Evolutionary conservation across 2,113 vertebrate genomes (phyloP).

Genomic region (Scortum barcoo): DNA sequence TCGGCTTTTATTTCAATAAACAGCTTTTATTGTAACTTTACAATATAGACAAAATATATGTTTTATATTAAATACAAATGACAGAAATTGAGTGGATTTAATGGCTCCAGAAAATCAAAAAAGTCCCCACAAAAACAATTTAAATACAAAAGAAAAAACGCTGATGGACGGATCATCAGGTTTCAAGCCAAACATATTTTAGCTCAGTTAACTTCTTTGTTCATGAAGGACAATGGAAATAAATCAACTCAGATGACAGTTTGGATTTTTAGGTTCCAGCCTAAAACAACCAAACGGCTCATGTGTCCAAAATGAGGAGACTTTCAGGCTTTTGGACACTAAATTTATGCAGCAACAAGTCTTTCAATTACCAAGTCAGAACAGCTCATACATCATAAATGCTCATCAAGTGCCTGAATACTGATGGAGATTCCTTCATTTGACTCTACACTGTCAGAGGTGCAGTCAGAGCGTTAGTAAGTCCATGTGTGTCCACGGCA

Average conservation of each 20-base stretch:
- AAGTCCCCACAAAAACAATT: background rate
- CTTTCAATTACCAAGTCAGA: background rate
- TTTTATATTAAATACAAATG: background rate
- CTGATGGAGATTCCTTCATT: background rate
- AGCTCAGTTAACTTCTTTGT: background rate
- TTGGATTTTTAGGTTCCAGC: background rate
- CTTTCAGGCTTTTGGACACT: background rate
- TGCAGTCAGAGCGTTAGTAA: slow-evolving; percentile 19
- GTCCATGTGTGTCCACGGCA: slow-evolving; percentile 33
- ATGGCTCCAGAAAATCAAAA: background rate
- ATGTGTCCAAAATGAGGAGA: background rate
- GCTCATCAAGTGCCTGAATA: background rate
- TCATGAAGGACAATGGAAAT: background rate
- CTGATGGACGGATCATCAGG: background rate
- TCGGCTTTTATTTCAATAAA: no score
- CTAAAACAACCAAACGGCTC: background rate
- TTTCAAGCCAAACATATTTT: background rate
- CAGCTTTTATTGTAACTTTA: background rate
- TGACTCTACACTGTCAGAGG: slow-evolving; percentile 53
- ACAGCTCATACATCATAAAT: background rate
- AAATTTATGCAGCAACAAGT: background rate
- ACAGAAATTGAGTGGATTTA: background rate
- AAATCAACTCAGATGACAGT: background rate
- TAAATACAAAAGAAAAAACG: background rate
- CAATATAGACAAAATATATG: background rate